These are phyloP conservation scores for Hedya salicella DNA, from an alignment of 2,888 invertebrate species.

Conservation along the genomic window DNA sequence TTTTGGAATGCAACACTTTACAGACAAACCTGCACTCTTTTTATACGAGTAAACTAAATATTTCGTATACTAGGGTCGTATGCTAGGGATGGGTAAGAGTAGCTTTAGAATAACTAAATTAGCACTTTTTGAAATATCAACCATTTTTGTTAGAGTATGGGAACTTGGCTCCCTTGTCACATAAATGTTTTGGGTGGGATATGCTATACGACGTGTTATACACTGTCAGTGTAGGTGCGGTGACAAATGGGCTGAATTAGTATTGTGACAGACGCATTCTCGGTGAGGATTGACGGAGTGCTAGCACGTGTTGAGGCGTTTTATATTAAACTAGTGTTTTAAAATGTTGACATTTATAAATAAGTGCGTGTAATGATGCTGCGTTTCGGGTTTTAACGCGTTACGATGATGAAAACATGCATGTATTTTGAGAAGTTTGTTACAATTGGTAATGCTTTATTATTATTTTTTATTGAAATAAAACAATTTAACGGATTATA, in stretches of 20 bases:
- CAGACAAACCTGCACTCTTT: too few relatives aligned
- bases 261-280: slow-evolving; percentile 50
- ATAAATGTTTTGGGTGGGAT: too few relatives aligned
- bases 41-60: too few relatives aligned
- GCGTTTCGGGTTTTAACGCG: not conserved
- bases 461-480: slow-evolving; percentile 2
- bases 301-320: slow-evolving; percentile 41
- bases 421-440: not conserved
- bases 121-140: too few relatives aligned
- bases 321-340: slow-evolving; percentile 37
- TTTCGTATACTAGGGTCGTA: too few relatives aligned
- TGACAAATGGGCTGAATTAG: slow-evolving; percentile 53
- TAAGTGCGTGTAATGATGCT: slow-evolving; percentile 14
- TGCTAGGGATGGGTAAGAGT: too few relatives aligned
- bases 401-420: slow-evolving; percentile 6
- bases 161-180: too few relatives aligned
- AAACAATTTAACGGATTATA: too few relatives aligned
- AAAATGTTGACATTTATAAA: slow-evolving; percentile 26
- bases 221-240: slow-evolving; percentile 38
- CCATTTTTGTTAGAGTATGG: too few relatives aligned
- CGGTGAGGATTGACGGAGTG: slow-evolving; percentile 42
- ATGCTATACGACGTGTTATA: too few relatives aligned
- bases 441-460: not conserved
- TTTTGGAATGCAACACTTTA: too few relatives aligned
- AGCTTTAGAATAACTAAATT: too few relatives aligned